Conservation (phyloP, 2,888 invertebrate genomes). For the Clepsis dumicolana region DNA sequence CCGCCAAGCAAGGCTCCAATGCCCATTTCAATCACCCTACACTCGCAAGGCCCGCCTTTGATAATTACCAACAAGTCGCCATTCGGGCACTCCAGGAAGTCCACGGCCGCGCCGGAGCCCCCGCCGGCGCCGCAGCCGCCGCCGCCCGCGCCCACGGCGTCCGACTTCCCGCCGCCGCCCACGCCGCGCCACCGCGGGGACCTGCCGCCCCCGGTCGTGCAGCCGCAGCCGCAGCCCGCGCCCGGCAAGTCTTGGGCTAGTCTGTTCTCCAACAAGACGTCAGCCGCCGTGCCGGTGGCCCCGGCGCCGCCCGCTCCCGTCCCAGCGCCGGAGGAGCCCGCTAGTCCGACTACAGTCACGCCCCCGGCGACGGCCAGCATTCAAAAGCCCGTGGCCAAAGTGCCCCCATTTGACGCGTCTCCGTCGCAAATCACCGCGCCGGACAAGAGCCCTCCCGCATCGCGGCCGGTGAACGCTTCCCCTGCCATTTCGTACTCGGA, state of each 20-base stretch:
- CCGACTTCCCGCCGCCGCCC: constrained; percentile 82
- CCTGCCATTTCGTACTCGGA: constrained; percentile 68
- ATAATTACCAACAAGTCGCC: constrained; percentile 82
- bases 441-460: constrained; percentile 64
- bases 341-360: constrained; percentile 62
- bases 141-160: constrained; percentile 80
- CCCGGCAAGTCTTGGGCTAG: constrained; percentile 89
- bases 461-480: constrained; percentile 50
- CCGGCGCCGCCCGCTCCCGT: constrained; percentile 52
- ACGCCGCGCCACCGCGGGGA: constrained; percentile 77
- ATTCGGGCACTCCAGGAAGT: constrained; percentile 77
- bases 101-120: constrained; percentile 64
- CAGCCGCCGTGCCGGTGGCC: constrained; percentile 51
- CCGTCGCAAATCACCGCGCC: constrained; percentile 64
- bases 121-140: constrained; percentile 73
- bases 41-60: constrained; percentile 75
- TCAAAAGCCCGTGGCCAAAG: constrained; percentile 87
- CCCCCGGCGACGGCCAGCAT: constrained; percentile 64
- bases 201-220: constrained; percentile 64
- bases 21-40: constrained; percentile 82
- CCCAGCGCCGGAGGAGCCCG: constrained; percentile 64
- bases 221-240: constrained; percentile 74
- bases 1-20: constrained; percentile 80
- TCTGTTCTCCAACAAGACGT: constrained; percentile 83
- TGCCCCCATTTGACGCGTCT: constrained; percentile 86